Conservation (phyloP, 2,113 vertebrate species). For the Erinaceus europaeus region DNA sequence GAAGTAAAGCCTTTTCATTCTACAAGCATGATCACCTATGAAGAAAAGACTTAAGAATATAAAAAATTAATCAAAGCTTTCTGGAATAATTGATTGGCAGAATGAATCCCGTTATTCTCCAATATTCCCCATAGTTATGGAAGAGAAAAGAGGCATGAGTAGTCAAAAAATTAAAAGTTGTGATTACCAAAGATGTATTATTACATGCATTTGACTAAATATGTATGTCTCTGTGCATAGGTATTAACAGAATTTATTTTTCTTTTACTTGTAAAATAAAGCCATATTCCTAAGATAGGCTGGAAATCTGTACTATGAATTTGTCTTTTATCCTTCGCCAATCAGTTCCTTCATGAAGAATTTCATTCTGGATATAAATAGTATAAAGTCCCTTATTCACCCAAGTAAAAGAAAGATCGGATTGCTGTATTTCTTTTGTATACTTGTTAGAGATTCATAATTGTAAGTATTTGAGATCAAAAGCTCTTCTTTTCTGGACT, state of each 20-base stretch:
- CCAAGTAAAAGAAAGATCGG: background rate
- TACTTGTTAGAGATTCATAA: background rate
- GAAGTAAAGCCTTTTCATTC: no score
- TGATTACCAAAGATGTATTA: background rate
- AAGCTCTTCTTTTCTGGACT: background rate
- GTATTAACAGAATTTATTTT: background rate
- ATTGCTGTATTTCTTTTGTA: background rate
- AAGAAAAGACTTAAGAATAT: no score
- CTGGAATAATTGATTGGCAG: no score
- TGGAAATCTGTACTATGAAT: constrained; percentile 21
- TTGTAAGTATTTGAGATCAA: background rate
- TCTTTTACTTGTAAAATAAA: background rate
- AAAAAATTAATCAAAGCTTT: no score
- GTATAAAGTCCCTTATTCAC: background rate
- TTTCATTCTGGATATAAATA: background rate
- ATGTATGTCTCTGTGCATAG: background rate
- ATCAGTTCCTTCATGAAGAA: background rate
- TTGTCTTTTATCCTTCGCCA: background rate
- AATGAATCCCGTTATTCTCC: constrained; percentile 2
- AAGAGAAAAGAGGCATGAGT: background rate
- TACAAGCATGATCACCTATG: no score
- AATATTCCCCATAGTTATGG: background rate
- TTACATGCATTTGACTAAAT: background rate
- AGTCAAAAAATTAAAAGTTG: background rate
- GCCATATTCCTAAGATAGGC: background rate